phyloP scores from a whole-genome alignment of 2,888 invertebrate genomes.

The Coenonympha arcania region DNA sequence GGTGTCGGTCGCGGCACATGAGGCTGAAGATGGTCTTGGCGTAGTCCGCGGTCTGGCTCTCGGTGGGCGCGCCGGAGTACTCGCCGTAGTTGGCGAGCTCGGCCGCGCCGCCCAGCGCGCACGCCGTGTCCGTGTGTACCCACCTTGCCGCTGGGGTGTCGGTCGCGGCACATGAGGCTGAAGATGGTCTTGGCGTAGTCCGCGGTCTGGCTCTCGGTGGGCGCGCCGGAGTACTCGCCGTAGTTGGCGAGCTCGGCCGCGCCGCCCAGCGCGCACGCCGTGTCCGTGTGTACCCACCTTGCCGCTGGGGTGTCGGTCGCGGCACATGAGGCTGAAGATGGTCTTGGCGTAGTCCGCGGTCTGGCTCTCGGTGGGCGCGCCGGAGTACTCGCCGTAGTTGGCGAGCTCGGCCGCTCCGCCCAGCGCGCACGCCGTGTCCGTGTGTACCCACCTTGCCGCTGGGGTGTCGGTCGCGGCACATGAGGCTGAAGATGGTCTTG shows the following conservation, averaged over 20 bases:
- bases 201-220: conserved; percentile 98
- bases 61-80: conserved; percentile 98
- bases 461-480: too few relatives aligned
- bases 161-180: conserved; percentile 91
- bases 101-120: too few relatives aligned
- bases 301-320: conserved; percentile 83
- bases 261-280: too few relatives aligned
- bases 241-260: too few relatives aligned
- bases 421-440: too few relatives aligned
- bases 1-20: conserved; percentile 91
- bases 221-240: conserved; percentile 99
- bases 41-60: conserved; percentile 99
- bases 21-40: conserved; percentile 97
- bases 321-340: conserved; percentile 94
- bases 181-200: conserved; percentile 99
- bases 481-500: too few relatives aligned
- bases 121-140: too few relatives aligned
- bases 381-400: conserved; percentile 99
- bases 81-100: conserved; percentile 99
- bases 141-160: conserved; percentile 85
- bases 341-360: conserved; percentile 99
- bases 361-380: conserved; percentile 98
- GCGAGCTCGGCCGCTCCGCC: too few relatives aligned
- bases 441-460: too few relatives aligned
- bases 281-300: too few relatives aligned